phyloP scores from a whole-genome alignment of 2,113 vertebrate genomes.

The Fregata magnificens region DNA sequence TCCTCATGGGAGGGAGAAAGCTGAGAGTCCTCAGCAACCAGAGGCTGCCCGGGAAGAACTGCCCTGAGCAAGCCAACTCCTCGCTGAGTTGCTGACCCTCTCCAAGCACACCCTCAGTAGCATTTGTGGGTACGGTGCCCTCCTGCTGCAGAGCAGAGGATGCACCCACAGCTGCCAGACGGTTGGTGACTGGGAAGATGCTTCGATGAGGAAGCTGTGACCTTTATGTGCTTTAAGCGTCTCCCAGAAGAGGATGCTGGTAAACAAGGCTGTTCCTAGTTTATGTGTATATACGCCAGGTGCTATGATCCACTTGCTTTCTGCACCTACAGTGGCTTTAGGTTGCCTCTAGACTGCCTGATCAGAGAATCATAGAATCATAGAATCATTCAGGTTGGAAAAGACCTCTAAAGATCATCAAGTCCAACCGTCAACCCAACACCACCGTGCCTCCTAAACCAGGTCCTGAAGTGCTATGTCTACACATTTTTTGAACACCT shows the following conservation, averaged over 20 bases:
- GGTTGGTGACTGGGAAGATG: not conserved
- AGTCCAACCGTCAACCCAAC: no score
- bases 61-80: not conserved
- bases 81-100: fast-evolving
- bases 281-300: not conserved
- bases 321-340: not conserved
- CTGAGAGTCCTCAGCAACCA: not conserved
- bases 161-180: not conserved
- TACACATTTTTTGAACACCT: no score
- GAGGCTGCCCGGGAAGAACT: not conserved
- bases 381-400: no score
- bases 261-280: not conserved
- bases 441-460: no score
- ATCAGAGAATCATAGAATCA: not conserved
- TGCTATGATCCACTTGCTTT: not conserved
- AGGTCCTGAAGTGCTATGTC: no score
- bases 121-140: not conserved
- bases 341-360: not conserved
- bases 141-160: not conserved
- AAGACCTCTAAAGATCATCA: no score
- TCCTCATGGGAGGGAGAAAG: not conserved
- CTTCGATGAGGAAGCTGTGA: not conserved
- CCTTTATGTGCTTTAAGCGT: not conserved
- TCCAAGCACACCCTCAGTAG: not conserved
- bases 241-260: not conserved